Base-by-base conservation (phyloP, 2,888 invertebrate genomes). In the Drosophila leonis region DNA sequence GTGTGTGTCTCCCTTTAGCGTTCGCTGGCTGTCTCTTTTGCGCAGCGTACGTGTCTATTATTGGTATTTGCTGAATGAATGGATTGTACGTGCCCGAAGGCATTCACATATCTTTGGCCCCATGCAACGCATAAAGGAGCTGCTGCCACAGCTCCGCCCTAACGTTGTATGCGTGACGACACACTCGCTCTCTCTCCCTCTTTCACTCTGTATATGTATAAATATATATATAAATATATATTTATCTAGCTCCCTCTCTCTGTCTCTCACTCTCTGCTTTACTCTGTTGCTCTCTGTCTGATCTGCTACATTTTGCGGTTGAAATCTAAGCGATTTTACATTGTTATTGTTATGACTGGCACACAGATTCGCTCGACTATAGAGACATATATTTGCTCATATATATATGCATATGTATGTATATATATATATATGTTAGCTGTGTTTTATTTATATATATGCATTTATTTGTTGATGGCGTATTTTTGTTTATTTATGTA, bases 241-340 rank as follows among this genome's bases (percentile, higher is more conserved):
- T 56, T 27, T 27, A 27, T 15, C 1, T 37, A 10, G 2, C 10
- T 1, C n/a, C 20, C 29, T 49, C 10, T 59, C 27, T 27, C 27
- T 37, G 27, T 37, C 12, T 49, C 39, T 4, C 42, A 65, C 33
- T 18, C 46, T 44, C 60, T 15, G 35, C 35, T 46, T 24, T 33
- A n/a, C 27, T 29, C 13, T 49, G 18, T 57, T 24, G 29, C 41
- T 18, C 24, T 27, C 31, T 52, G 20, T 57, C 35, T 46, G 54
- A 65, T 69, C 59, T 75, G 64, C 59, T 67, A 73, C 72, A 74
- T 72, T 80, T 82, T 85, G 90, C 80, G 85, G 80, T 78, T 90
- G 70, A 84, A 90, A 88, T 90, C 90, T 84, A 88, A 86, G 90
- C 90, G 90, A 88, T 90, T 86, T 90, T 90, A 84, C 90, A 88